A percentile compares a stretch with the other conserved stretches of the same genome.
phyloP scores from a whole-genome alignment of 2,888 invertebrate species.

The Himalopsyche anomala region DNA sequence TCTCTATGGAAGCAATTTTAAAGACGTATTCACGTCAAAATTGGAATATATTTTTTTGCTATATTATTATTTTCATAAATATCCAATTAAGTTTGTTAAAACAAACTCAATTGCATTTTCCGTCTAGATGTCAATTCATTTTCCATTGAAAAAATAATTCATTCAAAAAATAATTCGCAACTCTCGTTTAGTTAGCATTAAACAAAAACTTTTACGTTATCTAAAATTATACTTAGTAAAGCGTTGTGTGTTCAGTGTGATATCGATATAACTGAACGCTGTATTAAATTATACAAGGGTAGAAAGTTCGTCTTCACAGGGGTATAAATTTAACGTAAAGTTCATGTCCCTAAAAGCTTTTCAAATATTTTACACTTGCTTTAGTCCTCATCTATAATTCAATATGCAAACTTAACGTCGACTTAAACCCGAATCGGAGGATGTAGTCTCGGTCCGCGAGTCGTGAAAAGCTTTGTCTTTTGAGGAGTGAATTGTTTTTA shows the following conservation, averaged over 20 bases:
- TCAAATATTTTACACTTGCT: conserved; percentile 57
- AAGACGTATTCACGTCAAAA: too few species aligned
- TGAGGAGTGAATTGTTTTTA: conserved; percentile 42
- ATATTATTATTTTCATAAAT: too few species aligned
- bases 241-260: background rate
- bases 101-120: too few species aligned
- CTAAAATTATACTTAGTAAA: background rate
- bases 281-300: conserved; percentile 30
- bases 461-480: conserved; percentile 17
- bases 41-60: too few species aligned
- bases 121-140: too few species aligned
- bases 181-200: background rate
- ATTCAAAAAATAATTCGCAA: too few species aligned
- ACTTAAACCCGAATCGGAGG: conserved; percentile 52
- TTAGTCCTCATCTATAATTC: conserved; percentile 59
- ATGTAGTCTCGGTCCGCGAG: conserved; percentile 17
- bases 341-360: conserved; percentile 53
- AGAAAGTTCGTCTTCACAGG: conserved; percentile 15
- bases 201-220: background rate
- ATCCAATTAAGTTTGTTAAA: too few species aligned
- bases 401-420: conserved; percentile 57
- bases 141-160: too few species aligned
- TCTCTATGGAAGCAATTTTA: too few species aligned
- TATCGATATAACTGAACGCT: conserved; percentile 4
- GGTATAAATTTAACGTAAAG: conserved; percentile 27